These are phyloP conservation scores for Vulpes vulpes DNA, from an alignment of 2,113 vertebrate genomes.

Conservation along the genomic window DNA sequence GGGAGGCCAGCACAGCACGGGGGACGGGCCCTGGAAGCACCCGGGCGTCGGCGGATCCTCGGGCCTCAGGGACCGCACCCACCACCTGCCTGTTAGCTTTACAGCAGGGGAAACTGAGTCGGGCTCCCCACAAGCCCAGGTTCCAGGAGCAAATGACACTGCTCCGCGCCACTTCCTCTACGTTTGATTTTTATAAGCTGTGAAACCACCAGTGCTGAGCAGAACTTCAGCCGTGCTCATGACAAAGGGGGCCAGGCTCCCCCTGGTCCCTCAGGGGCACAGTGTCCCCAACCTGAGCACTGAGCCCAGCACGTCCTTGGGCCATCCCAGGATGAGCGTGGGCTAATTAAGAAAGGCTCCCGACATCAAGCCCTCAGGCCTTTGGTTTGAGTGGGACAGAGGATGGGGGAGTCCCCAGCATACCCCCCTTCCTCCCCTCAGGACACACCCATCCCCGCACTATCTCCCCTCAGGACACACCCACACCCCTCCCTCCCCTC, in stretches of 20 bases:
- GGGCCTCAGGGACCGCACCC: not conserved
- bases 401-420: not conserved
- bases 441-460: not conserved
- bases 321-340: not conserved
- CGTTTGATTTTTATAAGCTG: not conserved
- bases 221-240: not conserved
- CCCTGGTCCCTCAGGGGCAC: not conserved
- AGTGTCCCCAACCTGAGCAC: not conserved
- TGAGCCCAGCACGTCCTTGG: not conserved
- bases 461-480: not conserved
- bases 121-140: accelerated
- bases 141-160: not conserved
- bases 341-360: not conserved
- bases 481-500: not conserved
- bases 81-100: not conserved
- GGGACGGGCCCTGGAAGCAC: not conserved
- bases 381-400: not conserved
- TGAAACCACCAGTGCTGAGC: not conserved
- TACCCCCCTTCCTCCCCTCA: not conserved
- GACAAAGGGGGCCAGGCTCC: not conserved
- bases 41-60: not conserved
- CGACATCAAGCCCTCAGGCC: not conserved
- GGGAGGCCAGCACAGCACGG: too few species aligned
- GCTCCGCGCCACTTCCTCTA: too few species aligned
- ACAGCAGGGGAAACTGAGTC: not conserved